These are phyloP conservation scores for Formica selysi DNA, from an alignment of 1,140 invertebrate genomes.

Conservation along the genomic window DNA sequence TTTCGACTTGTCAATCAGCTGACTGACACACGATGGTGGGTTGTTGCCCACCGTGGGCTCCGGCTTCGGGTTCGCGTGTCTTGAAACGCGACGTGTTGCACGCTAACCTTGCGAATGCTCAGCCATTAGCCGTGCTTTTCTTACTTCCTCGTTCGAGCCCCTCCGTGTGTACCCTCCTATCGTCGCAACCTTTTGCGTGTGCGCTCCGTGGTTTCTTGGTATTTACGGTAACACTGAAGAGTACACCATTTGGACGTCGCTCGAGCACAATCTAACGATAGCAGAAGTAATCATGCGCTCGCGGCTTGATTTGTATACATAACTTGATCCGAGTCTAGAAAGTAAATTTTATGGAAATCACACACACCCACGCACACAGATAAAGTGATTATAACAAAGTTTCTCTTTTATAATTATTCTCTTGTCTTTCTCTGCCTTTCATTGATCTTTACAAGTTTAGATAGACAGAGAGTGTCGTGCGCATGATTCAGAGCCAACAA, in stretches of 20 bases:
- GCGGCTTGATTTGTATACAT: slow-evolving; percentile 22
- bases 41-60: slow-evolving; percentile 65
- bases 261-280: slow-evolving; percentile 11
- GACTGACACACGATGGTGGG: slow-evolving; percentile 82
- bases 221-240: slow-evolving; percentile 36
- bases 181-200: slow-evolving; percentile 61
- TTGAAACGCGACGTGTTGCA: slow-evolving; percentile 70
- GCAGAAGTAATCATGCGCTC: slow-evolving; percentile 31
- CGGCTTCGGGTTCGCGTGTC: slow-evolving; percentile 78
- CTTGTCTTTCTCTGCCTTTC: background rate
- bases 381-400: background rate
- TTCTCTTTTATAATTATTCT: background rate
- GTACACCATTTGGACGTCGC: slow-evolving; percentile 36
- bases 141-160: slow-evolving; percentile 77
- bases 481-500: slow-evolving; percentile 42
- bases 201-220: slow-evolving; percentile 22
- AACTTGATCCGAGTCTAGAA: background rate
- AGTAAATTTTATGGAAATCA: background rate
- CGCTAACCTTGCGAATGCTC: slow-evolving; percentile 82
- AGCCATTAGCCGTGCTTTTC: slow-evolving; percentile 80
- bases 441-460: background rate
- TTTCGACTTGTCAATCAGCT: slow-evolving; percentile 86
- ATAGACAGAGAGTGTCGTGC: background rate
- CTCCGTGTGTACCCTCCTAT: slow-evolving; percentile 52
- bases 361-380: background rate